Evolutionary conservation across 2,113 vertebrate species (phyloP), one percentile per base, ranked within the genome.

Genomic region (Neolamprologus longior): DNA sequence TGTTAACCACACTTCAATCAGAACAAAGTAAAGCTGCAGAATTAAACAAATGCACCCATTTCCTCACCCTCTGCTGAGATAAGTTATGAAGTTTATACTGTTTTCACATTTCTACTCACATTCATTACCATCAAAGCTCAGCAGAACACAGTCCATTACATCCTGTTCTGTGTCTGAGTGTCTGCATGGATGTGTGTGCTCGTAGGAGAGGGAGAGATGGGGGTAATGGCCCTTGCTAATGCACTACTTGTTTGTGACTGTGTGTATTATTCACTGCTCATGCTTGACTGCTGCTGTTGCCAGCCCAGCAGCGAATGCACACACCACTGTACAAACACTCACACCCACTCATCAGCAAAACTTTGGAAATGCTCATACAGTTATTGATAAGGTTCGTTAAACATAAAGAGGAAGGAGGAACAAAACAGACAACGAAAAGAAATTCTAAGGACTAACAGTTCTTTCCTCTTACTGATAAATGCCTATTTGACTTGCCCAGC

Each of bases 221-320:
- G 54, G 87, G 85, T 90, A 93, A 92, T 93, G 91, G 90, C 40
- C 90, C 87, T 45, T 88, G 87, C 81, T 90, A 92, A 93, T 93
- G 61, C 84, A 87, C 53, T 86, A 84, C 90, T 90, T 90, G 84
- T 90, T 90, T 86, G 89, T 80, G 86, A 86, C 84, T 73, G 66
- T 86, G 84, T 94, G 89, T 92, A 82, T 90, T 88, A 90, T 83
- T 89, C 82, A 91, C 86, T 14, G 37, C 50, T 53, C 54, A 50
- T 54, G 89, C 86, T 80, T 81, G 40, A 82, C 68, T 86, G 85
- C 61, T 21, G 50, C 47, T 68, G 63, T 33, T 66, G 31, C 15
- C 40, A 45, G 26, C 76, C 79, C 52, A 63, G 54, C 52, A 61
- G 61, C 37, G 17, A 37, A 82, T n/a, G 2, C 79, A 63, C 57